Base-by-base conservation (phyloP, 2,113 vertebrate species). In the Chloroceryle aenea region DNA sequence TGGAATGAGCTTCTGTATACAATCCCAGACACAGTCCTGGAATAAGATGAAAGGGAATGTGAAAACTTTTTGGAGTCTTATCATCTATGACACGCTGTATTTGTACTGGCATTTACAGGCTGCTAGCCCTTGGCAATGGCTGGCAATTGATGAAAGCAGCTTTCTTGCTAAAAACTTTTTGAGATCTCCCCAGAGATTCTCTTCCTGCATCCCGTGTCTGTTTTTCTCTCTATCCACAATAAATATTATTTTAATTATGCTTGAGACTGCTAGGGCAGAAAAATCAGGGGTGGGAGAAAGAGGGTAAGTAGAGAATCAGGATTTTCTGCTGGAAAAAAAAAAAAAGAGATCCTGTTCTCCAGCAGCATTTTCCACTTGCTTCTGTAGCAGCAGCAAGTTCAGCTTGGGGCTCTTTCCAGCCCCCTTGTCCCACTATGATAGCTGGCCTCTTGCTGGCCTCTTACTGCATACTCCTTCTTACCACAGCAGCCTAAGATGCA, bases 11-110 rank as follows among this genome's bases (percentile, higher is more conserved):
- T 91, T 66, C 77, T 79, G 6, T 14, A 58, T 38, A 72, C 38
- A 82, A 36, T 58, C 36, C 21, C 45, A 81, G 81, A 71, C 77
- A 85, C 55, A 66, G 87, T 95, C 73, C 52, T 96, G 85, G 77
- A 95, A 27, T 45, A 85, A 87, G 77, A 85, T 91, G 55, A 93
- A 87, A 92, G 36, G 20, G 25, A 62, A 62, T 75, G 36, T 58
- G 36, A 85, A 67, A 87, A 81, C 25, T n/a, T 85, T 84, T 50
- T 81, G 27, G 34, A 86, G 36, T 71, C 52, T 48, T 76, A 68
- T 4, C 40, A 66, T 21, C 48, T 74, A 36, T 40, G 73, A 87
- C 64, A 89, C 69, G 40, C 55, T 1, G 3, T 85, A 66, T 91
- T 95, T 89, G 55, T 66, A 78, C 61, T 85, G 64, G 26, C 45